Base-by-base conservation (phyloP, 2,113 vertebrate species). In the Narcine bancroftii region DNA sequence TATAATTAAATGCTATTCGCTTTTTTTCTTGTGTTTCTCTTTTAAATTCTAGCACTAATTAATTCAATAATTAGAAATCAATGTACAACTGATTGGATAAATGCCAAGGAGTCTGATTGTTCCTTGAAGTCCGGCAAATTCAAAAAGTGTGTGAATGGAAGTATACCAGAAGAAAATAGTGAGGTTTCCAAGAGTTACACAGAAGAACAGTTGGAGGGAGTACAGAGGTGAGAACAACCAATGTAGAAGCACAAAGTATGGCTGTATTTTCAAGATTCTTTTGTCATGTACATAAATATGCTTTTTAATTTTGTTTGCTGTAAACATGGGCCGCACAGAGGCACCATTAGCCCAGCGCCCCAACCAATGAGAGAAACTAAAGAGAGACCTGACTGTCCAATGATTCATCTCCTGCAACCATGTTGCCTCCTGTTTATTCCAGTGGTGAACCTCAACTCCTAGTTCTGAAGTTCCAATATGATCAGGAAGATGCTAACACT, bases 181-280 rank as follows among this genome's bases (percentile, higher is more conserved):
- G 42, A 93, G 65, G 94, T 96, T 10, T 96, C 95, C 92, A 96
- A 97, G 94, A 97, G 95, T 92, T 98, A 97, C 93, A 98, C 97
- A 0, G 97, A 97, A 85, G 98, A 99, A 33, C 98, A 99, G 93
- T 95, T 97, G 7, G 96, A 97, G 92, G 97, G 97, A 33, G 98
- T 99, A 89, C 95, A 95, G 94, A 98, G 98, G 98, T 99, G 94
- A 94, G 92, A 71, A 45, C 47, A 6, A 26, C 24, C 42, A 91
- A 47, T 24, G 19, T 45, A n/a, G 15, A 36, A 73, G 72, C n/a
- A 73, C 10, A 36, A 73, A 73, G 33, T 36, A 2, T 36, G 2
- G 72, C 71, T 73, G 7, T 36, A 9, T 24, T n/a, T n/a, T n/a
- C n/a, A n/a, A n/a, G n/a, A n/a, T n/a, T n/a, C n/a, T n/a, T n/a